Base-by-base conservation (phyloP, 1,140 invertebrate species). In the Penaeus japonicus region DNA sequence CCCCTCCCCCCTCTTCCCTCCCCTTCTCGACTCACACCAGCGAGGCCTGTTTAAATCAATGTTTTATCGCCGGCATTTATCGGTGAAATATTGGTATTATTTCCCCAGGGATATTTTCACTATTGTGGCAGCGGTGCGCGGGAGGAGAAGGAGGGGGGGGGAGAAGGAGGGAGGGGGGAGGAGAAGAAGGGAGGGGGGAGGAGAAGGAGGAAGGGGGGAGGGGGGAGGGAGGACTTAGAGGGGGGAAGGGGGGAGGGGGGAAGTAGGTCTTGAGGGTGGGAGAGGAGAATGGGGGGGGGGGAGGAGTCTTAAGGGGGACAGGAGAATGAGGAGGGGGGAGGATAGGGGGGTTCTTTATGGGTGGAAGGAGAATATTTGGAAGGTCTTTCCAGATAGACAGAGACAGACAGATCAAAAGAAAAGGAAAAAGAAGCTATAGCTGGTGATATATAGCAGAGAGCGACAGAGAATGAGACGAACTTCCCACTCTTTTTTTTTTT, bases 1-100 rank as follows among this genome's bases (percentile, higher is more conserved):
- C 35, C 54, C 32, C 47, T 35, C 77, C 35, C 78, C 27, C 20
- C 53, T 24, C 24, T 24, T 32, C 24, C 57, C 62, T 54, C 77
- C 57, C 77, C 73, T 55, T 65, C 82, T 84, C 79, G 53, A 86
- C 86, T 88, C 57, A 55, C 79, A 88, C 86, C 86, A 53, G 62
- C 62, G 86, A 73, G 77, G 81, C 78, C 77, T 77, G 47, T 81
- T 82, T 87, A 89, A 89, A 89, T 89, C 89, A 89, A 89, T 85
- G 89, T 89, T 89, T 89, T 89, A 89, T 89, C 89, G 89, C 65
- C 89, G 84, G 84, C 89, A 89, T 89, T 89, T 89, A 89, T 89
- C 89, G 89, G 89, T 89, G 79, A 89, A 89, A 89, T 89, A 89
- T 89, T 85, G 89, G 84, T 86, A 85, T 89, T 89, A 85, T 85